phyloP scores from a whole-genome alignment of 2,113 vertebrate genomes.

The Limanda limanda region DNA sequence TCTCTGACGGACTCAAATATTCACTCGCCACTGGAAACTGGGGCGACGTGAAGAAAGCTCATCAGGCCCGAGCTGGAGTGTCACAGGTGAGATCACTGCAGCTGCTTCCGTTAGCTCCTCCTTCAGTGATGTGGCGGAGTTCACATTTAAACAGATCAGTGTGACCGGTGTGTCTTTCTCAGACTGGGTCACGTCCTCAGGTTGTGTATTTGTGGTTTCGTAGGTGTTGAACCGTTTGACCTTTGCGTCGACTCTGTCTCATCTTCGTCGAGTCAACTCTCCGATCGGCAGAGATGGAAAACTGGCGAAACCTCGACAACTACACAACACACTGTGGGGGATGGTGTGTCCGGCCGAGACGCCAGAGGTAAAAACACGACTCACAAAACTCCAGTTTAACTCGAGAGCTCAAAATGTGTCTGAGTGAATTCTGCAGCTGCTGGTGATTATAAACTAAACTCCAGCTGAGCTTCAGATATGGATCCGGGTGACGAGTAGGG shows the following conservation, averaged over 20 bases:
- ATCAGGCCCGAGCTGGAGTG: conserved; percentile 97
- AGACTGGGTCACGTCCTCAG: background rate
- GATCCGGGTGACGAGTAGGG: no score
- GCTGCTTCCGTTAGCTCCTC: background rate
- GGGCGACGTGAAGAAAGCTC: conserved; percentile 99
- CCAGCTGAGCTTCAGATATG: no score
- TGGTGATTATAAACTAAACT: no score
- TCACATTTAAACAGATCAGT: no score
- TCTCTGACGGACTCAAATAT: conserved; percentile 98
- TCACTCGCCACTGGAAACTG: conserved; percentile 98
- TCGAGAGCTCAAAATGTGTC: no score
- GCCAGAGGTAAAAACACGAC: conserved; percentile 88
- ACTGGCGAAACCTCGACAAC: conserved; percentile 95
- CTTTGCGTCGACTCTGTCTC: conserved; percentile 96
- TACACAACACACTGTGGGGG: conserved; percentile 98
- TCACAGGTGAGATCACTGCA: conserved; percentile 87
- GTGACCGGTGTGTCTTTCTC: no score
- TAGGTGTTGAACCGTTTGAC: conserved; percentile 97
- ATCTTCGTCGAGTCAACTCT: conserved; percentile 95
- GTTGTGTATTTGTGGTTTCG: background rate
- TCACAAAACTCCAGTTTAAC: background rate
- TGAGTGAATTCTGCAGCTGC: no score
- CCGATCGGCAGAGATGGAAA: conserved; percentile 98
- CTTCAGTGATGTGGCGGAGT: no score
- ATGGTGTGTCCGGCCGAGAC: conserved; percentile 99